Conservation (phyloP, 2,888 invertebrate species). For the Halictus quadricinctus region DNA sequence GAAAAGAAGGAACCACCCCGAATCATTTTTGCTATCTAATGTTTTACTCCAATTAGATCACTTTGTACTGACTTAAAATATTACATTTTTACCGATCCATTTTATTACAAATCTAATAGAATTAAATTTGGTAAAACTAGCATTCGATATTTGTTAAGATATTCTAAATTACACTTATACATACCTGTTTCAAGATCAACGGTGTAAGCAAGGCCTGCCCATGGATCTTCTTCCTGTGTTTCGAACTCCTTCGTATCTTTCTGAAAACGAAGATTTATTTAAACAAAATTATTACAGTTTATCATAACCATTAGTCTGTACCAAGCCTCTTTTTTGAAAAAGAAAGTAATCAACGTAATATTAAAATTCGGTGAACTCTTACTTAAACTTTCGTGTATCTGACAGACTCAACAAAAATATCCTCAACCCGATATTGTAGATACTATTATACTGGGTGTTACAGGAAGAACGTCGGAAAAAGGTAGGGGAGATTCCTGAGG, state of each 20-base stretch:
- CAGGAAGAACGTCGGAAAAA: too few species aligned
- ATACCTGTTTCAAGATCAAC: conserved; percentile 94
- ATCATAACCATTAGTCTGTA: too few species aligned
- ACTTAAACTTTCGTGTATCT: too few species aligned
- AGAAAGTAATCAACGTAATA: too few species aligned
- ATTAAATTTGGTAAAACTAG: neutral
- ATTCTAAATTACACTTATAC: conserved; percentile 84
- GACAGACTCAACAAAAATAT: too few species aligned
- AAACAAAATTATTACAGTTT: neutral
- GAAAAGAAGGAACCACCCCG: neutral
- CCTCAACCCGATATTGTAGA: too few species aligned
- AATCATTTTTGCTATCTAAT: neutral
- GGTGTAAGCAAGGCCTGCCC: conserved; percentile 92
- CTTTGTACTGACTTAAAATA: neutral
- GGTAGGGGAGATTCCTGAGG: too few species aligned
- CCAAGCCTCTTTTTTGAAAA: neutral
- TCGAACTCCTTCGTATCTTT: conserved; percentile 75
- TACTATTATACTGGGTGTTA: too few species aligned
- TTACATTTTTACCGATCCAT: neutral
- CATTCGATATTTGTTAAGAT: neutral
- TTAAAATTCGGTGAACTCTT: too few species aligned
- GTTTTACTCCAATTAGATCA: neutral
- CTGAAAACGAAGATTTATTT: conserved; percentile 70
- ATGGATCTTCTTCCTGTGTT: conserved; percentile 86
- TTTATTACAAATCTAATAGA: neutral